A percentile compares a stretch with the other conserved stretches of the same genome.
Conservation (phyloP, 2,797 vertebrate genomes). For the Agapornis canus region DNA sequence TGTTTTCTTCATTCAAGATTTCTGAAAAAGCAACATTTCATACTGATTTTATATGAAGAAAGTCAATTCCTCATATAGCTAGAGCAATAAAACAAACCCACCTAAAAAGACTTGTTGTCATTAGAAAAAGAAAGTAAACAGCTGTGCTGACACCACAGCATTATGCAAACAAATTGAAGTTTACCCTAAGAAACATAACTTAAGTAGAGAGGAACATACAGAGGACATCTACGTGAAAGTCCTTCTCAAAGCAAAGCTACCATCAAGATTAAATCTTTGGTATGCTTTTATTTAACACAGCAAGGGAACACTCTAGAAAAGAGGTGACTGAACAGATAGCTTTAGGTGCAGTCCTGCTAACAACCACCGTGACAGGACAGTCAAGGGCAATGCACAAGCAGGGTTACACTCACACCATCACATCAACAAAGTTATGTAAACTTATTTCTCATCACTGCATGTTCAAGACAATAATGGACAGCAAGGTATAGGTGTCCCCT, state of each 20-base stretch:
- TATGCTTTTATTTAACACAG: background rate
- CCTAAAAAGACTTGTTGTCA: background rate
- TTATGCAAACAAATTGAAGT: background rate
- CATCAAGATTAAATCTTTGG: background rate
- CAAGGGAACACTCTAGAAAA: background rate
- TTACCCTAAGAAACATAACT: background rate
- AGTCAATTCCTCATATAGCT: background rate
- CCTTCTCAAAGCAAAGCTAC: background rate
- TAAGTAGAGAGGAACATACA: background rate
- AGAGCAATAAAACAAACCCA: background rate
- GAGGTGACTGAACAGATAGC: background rate
- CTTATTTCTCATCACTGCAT: background rate
- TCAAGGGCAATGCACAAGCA: fast-evolving
- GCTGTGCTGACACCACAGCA: background rate
- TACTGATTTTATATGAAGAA: background rate
- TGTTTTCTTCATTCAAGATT: background rate
- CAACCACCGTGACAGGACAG: background rate
- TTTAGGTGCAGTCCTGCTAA: background rate
- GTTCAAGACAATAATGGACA: fast-evolving
- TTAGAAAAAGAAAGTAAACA: background rate
- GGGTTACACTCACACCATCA: fast-evolving
- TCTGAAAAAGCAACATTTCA: background rate
- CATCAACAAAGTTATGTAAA: background rate
- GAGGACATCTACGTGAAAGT: background rate
- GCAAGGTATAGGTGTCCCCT: background rate